A percentile compares a stretch with the other conserved stretches of the same genome.
These are phyloP conservation scores for Papilio aristodemus DNA, from an alignment of 1,140 invertebrate genomes.

Conservation along the genomic window DNA sequence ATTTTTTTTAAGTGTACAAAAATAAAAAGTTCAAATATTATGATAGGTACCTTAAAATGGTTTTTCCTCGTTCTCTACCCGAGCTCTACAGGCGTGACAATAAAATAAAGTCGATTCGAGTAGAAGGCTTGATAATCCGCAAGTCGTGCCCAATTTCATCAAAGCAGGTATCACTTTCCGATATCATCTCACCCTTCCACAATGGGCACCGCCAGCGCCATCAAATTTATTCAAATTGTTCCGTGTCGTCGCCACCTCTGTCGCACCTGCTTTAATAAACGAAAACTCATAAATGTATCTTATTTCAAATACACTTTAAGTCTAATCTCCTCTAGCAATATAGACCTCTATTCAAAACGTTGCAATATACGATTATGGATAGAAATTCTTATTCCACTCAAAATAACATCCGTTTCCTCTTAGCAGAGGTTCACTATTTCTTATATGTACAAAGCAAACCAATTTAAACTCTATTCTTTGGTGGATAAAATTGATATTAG, in stretches of 20 bases:
- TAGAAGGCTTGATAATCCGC: slow-evolving; percentile 59
- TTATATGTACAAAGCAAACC: slow-evolving; percentile 2
- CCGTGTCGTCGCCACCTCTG: slow-evolving; percentile 59
- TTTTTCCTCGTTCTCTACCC: neutral
- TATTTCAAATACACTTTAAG: slow-evolving; percentile 27
- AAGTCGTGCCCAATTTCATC: slow-evolving; percentile 64
- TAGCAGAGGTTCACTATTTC: slow-evolving; percentile 63
- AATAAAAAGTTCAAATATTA: too few species aligned
- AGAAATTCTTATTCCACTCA: slow-evolving; percentile 77
- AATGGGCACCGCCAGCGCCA: slow-evolving; percentile 48
- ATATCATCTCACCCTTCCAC: slow-evolving; percentile 61
- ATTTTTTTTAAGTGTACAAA: too few species aligned
- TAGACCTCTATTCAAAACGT: slow-evolving; percentile 54
- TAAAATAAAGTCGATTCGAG: slow-evolving; percentile 38
- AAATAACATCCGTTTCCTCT: slow-evolving; percentile 75
- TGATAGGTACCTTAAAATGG: too few species aligned
- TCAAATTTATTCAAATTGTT: slow-evolving; percentile 77
- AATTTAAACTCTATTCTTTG: slow-evolving; percentile 29
- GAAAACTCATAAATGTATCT: slow-evolving; percentile 39
- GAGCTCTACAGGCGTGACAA: slow-evolving; percentile 1
- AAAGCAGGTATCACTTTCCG: slow-evolving; percentile 64
- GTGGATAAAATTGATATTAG: slow-evolving; percentile 23
- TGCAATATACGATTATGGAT: slow-evolving; percentile 69
- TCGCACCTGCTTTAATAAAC: slow-evolving; percentile 49
- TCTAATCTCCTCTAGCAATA: slow-evolving; percentile 37